A percentile compares a stretch with the other conserved stretches of the same genome.
Conservation (phyloP, 2,888 invertebrate species). For the Eilema sororculum region DNA sequence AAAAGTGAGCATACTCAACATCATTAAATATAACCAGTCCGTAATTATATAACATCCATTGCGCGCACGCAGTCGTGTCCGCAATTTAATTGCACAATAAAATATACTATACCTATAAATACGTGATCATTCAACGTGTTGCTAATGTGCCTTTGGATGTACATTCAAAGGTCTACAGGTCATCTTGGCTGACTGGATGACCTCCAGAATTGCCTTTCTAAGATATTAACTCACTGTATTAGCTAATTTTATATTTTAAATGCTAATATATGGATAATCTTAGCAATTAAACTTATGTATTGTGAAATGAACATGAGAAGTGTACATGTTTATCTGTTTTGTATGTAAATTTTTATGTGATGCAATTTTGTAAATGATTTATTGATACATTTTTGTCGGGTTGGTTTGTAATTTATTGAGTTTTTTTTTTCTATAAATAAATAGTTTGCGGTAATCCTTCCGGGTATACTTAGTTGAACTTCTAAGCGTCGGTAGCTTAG, state of each 20-base stretch:
- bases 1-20: background rate
- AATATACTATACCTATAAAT: background rate
- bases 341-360: background rate
- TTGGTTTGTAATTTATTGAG: background rate
- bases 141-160: background rate
- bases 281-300: slow-evolving; percentile 32
- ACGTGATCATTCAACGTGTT: background rate
- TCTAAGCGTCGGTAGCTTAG: too few relatives aligned
- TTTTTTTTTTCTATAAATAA: background rate
- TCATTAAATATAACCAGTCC: background rate
- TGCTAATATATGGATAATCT: slow-evolving; percentile 39
- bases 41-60: background rate
- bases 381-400: slow-evolving; percentile 3
- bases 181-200: slow-evolving; percentile 17
- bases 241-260: slow-evolving; percentile 29
- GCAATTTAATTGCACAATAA: slow-evolving; percentile 15
- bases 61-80: slow-evolving; percentile 9
- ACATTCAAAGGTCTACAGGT: slow-evolving; percentile 19
- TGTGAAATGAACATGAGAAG: slow-evolving; percentile 12
- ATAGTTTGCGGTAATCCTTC: background rate
- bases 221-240: slow-evolving; percentile 17
- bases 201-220: slow-evolving; percentile 25
- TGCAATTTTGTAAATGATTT: background rate
- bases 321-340: slow-evolving; percentile 2
- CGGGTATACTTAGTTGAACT: too few relatives aligned